phyloP scores from a whole-genome alignment of 2,797 vertebrate species.

The Amblyopsis hoosieri region DNA sequence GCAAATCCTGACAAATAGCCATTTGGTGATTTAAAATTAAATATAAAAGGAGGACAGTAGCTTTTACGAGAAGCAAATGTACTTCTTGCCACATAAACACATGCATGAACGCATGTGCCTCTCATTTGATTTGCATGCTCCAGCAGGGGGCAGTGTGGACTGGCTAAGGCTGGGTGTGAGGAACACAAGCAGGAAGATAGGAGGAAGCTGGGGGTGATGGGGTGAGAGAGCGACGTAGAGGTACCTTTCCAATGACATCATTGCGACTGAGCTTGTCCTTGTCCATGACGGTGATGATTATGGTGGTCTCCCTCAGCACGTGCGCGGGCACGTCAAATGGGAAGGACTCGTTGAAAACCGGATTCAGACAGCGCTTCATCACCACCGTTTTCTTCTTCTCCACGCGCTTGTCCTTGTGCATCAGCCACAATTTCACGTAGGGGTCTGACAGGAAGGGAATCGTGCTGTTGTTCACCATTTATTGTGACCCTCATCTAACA shows the following conservation, averaged over 20 bases:
- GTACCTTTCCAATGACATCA: constrained; percentile 98
- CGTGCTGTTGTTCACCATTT: constrained; percentile 33
- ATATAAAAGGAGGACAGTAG: too few species aligned
- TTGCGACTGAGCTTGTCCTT: constrained; percentile 98
- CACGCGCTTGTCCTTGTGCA: constrained; percentile 98
- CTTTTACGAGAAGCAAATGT: background rate
- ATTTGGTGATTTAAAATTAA: constrained; percentile 14
- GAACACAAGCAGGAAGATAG: constrained; percentile 28
- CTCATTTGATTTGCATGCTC: constrained; percentile 15
- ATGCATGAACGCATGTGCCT: background rate
- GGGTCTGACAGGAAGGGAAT: constrained; percentile 79
- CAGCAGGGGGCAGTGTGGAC: constrained; percentile 62
- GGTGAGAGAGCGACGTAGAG: constrained; percentile 31
- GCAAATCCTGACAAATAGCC: constrained; percentile 36
- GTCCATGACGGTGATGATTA: constrained; percentile 99
- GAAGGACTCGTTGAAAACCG: constrained; percentile 98
- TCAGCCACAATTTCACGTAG: constrained; percentile 98
- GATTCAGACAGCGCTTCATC: constrained; percentile 98
- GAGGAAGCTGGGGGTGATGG: constrained; percentile 16
- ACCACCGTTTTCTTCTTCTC: constrained; percentile 99
- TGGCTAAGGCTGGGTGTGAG: constrained; percentile 16
- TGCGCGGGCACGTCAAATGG: constrained; percentile 96
- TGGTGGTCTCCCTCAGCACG: constrained; percentile 96
- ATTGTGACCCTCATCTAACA: background rate
- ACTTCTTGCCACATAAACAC: background rate